Percentiles rank a stretch among this genome's conserved stretches.
phyloP scores from a whole-genome alignment of 2,113 vertebrate genomes.

The Ptilonorhynchus violaceus region DNA sequence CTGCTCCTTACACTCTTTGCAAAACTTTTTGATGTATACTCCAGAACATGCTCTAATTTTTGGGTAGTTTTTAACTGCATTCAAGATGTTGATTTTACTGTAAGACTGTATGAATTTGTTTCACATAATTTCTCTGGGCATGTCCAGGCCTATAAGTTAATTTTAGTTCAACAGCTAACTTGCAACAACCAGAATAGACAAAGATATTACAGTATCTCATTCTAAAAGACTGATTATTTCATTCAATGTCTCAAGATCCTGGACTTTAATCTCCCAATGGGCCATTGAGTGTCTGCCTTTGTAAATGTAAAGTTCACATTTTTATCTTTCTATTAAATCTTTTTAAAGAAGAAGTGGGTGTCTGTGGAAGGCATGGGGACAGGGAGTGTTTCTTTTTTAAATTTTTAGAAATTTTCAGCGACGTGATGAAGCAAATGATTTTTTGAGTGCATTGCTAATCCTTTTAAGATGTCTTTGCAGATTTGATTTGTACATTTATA shows the following conservation, averaged over 20 bases:
- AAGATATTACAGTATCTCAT: not conserved
- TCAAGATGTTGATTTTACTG: not conserved
- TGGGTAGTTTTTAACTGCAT: not conserved
- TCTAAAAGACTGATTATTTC: conserved; percentile 9
- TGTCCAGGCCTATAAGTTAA: not conserved
- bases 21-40: not conserved
- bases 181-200: not conserved
- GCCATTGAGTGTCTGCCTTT: not conserved
- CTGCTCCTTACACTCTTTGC: not conserved
- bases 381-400: not conserved
- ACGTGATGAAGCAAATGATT: not conserved
- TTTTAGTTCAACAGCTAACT: conserved; percentile 1
- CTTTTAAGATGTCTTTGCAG: not conserved
- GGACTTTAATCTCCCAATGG: not conserved
- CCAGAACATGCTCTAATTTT: not conserved
- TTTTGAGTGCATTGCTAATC: not conserved
- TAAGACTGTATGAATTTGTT: not conserved
- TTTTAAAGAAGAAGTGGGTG: not conserved
- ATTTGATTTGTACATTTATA: not conserved
- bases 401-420: not conserved
- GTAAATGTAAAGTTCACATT: not conserved
- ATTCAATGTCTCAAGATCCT: not conserved
- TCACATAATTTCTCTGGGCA: not conserved
- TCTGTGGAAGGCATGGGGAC: not conserved
- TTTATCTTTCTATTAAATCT: not conserved